A percentile compares a stretch with the other conserved stretches of the same genome.
Conservation (phyloP, 2,113 vertebrate species). For the Hystrix cristata region DNA sequence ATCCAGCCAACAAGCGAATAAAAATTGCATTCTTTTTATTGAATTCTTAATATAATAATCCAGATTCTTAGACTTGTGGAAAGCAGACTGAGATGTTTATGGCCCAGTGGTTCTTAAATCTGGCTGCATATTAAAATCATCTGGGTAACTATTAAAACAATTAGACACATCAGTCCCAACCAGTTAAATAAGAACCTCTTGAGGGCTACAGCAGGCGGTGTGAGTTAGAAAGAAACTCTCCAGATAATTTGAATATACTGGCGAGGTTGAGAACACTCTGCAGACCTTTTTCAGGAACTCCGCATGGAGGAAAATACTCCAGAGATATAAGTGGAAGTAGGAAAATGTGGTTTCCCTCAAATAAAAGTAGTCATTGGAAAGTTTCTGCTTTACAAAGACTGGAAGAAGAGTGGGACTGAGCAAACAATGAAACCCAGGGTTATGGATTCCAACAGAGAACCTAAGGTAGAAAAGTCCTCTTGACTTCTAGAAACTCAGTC, state of each 20-base stretch:
- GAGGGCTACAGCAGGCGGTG: background rate
- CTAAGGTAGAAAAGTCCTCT: background rate
- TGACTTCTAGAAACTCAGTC: constrained; percentile 8
- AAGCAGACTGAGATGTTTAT: background rate
- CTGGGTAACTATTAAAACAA: constrained; percentile 9
- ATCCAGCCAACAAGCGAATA: background rate
- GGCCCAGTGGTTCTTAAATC: constrained; percentile 5
- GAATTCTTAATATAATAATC: constrained; percentile 29
- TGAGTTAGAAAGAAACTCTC: background rate
- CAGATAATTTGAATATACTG: background rate
- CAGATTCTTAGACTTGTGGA: background rate
- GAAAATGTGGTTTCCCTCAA: background rate
- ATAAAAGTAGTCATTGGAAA: background rate
- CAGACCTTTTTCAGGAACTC: background rate
- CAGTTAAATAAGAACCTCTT: constrained; percentile 18
- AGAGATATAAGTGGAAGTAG: background rate
- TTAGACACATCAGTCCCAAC: background rate
- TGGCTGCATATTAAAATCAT: background rate
- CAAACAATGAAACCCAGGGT: background rate
- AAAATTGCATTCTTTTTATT: constrained; percentile 47
- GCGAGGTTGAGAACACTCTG: background rate
- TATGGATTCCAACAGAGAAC: background rate
- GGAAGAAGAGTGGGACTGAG: background rate
- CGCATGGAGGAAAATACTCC: background rate
- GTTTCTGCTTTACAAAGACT: background rate